Evolutionary conservation across 2,888 invertebrate genomes (phyloP).

Genomic region (Gasteruption jaculator): DNA sequence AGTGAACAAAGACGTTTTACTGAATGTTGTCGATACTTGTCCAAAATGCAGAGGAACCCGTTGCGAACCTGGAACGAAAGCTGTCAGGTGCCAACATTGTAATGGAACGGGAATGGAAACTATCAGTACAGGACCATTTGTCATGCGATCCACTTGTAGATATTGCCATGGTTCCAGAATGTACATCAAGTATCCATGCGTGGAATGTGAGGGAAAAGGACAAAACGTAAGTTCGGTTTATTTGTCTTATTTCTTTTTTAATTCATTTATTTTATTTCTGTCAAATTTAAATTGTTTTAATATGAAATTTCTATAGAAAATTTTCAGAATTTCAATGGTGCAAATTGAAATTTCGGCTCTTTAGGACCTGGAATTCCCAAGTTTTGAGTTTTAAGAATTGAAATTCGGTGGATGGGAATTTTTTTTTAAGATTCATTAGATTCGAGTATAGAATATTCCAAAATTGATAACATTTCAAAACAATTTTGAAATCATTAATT

Average conservation of each 20-base stretch:
- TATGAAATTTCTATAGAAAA: too few relatives aligned
- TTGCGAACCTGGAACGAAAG: conserved; percentile 88
- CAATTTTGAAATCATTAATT: background rate
- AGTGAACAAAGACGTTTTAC: conserved; percentile 84
- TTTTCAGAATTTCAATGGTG: too few relatives aligned
- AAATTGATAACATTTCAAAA: background rate
- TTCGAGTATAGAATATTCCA: conserved; percentile 12
- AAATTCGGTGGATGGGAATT: too few relatives aligned
- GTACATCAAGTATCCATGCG: conserved; percentile 86
- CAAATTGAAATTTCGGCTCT: too few relatives aligned
- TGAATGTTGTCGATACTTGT: conserved; percentile 92
- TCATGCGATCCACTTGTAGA: conserved; percentile 94
- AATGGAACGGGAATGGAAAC: conserved; percentile 97
- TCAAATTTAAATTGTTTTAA: background rate
- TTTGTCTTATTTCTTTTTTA: too few relatives aligned
- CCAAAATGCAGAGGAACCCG: conserved; percentile 81
- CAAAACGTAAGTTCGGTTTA: conserved; percentile 70
- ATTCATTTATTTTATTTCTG: too few relatives aligned
- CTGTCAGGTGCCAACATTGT: conserved; percentile 85
- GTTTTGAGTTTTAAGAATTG: too few relatives aligned
- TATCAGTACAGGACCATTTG: conserved; percentile 86
- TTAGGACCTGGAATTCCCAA: too few relatives aligned
- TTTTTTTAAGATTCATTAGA: too few relatives aligned
- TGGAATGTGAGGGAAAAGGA: conserved; percentile 92
- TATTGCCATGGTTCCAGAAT: conserved; percentile 84